Evolutionary conservation across 2,888 invertebrate species (phyloP), one percentile per base, ranked within the genome.

Genomic region (Cephus runcator): DNA sequence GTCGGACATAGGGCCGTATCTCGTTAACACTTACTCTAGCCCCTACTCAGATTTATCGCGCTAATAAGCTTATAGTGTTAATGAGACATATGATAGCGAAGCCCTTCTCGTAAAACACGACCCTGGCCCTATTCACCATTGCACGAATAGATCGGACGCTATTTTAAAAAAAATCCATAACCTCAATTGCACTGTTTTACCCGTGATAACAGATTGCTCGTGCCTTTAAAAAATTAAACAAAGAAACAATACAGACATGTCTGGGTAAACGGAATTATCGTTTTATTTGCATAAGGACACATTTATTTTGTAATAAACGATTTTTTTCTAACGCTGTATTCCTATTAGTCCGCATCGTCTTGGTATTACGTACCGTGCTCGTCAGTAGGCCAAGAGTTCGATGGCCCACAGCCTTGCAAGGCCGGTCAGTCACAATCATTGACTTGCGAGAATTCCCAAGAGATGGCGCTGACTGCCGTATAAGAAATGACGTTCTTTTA

Each of bases 341-440:
- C 71, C 35, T 15, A 75, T 75, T 68, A 69, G 77, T 77, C 40
- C 75, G 71, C 12, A 71, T 33, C 71, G 71, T 34, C 31, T 12
- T 34, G 31, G 15, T 71, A 71, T 71, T 33, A 71, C 71, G 31
- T 71, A 71, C 12, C 4, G 71, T 35, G 75, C 77, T 80, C 84
- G 83, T 81, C 86, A 89, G 86, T 90, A 88, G 89, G 89, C 85
- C 89, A 87, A 87, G 87, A 87, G 90, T 89, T 90, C 89, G 89
- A 89, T 86, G 90, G 87, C 90, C 90, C 85, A 85, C 87, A 90
- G 90, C 90, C 90, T 90, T 90, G 90, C 90, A 90, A 90, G 90
- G 90, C 87, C 90, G 89, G 84, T 82, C 82, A 78, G 73, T 73
- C 69, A 23, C 15, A 56, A 56, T 23, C 56, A 23, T 56, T 56